Evolutionary conservation across 2,113 vertebrate species (phyloP).

Genomic region (Callipepla californica): DNA sequence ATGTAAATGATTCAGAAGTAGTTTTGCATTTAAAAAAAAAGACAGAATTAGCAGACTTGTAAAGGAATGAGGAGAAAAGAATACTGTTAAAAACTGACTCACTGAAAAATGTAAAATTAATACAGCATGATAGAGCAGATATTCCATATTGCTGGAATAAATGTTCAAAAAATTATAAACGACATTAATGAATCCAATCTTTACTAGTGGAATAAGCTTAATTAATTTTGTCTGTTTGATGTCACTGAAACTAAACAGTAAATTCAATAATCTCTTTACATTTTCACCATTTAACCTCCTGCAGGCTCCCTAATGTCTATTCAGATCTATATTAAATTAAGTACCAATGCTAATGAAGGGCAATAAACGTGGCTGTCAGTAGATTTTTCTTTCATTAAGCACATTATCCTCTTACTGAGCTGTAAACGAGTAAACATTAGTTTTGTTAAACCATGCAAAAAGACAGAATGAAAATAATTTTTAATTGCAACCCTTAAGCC

Average conservation of each 20-base stretch:
- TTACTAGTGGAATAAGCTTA: conserved; percentile 75
- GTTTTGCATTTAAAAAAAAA: neutral
- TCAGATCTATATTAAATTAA: conserved; percentile 92
- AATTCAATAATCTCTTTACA: conserved; percentile 89
- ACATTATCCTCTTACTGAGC: conserved; percentile 89
- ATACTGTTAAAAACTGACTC: neutral
- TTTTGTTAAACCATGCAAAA: conserved; percentile 86
- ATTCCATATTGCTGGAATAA: neutral
- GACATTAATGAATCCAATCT: conserved; percentile 65
- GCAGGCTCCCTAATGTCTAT: conserved; percentile 88
- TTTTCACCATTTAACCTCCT: conserved; percentile 90
- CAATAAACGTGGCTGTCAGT: conserved; percentile 89
- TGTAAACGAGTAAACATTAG: conserved; percentile 88
- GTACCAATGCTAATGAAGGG: conserved; percentile 88
- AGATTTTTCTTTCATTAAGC: conserved; percentile 90
- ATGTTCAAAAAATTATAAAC: conserved; percentile 19
- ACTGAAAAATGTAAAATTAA: conserved; percentile 19
- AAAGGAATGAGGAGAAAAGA: conserved; percentile 2
- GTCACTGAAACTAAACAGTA: conserved; percentile 85
- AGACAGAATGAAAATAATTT: conserved; percentile 78
- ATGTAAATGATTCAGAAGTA: neutral
- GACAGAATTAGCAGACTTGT: neutral
- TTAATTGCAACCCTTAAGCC: conserved; percentile 76
- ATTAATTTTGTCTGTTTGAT: conserved; percentile 83
- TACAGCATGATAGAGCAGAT: neutral